phyloP scores from a whole-genome alignment of 92 coral and sea anemone species.

The Porites rus region DNA sequence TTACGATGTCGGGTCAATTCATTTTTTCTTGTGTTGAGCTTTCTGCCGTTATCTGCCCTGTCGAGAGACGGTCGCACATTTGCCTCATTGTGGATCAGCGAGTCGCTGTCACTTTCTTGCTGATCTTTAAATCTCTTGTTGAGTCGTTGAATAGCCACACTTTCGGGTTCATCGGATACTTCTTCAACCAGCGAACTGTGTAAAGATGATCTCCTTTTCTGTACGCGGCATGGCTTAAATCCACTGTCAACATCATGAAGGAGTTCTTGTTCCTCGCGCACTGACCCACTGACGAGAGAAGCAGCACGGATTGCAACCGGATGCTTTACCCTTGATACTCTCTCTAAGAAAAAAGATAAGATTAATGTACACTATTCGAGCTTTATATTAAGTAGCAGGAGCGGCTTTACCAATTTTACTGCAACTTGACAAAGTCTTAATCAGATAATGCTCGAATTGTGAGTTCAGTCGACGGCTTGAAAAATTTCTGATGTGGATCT shows the following conservation, averaged over 20 bases:
- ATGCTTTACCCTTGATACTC: slow-evolving; percentile 11
- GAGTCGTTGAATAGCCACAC: neutral
- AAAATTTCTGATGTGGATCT: too few species aligned
- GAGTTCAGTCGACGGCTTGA: too few species aligned
- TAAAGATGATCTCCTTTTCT: neutral
- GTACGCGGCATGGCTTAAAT: neutral
- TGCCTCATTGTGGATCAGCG: neutral
- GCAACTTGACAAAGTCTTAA: too few species aligned
- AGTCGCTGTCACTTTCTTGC: slow-evolving; percentile 1
- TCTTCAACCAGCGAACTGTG: slow-evolving; percentile 4
- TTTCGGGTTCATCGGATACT: neutral
- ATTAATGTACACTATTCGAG: neutral
- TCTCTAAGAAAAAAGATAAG: neutral
- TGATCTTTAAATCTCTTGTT: slow-evolving; percentile 8
- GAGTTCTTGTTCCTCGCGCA: neutral
- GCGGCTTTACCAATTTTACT: too few species aligned
- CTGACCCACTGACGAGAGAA: neutral
- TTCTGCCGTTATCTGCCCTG: neutral
- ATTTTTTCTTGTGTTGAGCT: neutral
- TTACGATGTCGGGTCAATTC: neutral
- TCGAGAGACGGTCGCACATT: neutral
- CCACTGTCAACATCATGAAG: neutral
- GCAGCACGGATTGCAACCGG: neutral
- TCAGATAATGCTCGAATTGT: too few species aligned
- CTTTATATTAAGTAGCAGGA: too few species aligned